These are phyloP conservation scores for Muntiacus muntjak DNA, from an alignment of 2,113 vertebrate genomes.

Conservation along the genomic window DNA sequence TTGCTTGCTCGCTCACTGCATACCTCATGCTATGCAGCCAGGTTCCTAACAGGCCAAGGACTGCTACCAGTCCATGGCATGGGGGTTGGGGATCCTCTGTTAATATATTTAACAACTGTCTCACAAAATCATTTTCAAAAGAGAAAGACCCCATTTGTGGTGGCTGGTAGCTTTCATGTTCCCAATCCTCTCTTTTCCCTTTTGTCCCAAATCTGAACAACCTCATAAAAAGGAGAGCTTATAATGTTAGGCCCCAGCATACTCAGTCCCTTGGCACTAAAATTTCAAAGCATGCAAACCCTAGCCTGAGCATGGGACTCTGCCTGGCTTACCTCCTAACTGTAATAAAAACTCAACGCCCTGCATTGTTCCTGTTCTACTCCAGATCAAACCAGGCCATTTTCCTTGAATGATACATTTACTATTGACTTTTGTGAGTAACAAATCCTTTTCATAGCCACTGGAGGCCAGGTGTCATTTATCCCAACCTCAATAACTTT, in stretches of 20 bases:
- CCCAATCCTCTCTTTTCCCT: background rate
- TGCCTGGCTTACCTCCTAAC: background rate
- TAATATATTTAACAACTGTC: background rate
- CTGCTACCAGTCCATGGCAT: background rate
- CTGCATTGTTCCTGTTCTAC: background rate
- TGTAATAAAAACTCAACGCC: background rate
- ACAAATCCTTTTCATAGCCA: background rate
- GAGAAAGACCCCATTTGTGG: background rate
- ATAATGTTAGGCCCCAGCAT: background rate
- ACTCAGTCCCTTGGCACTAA: background rate
- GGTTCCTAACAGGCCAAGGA: background rate
- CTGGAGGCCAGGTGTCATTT: background rate
- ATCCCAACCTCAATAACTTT: background rate
- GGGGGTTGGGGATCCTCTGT: background rate
- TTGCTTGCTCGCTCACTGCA: fast-evolving
- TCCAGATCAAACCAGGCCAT: background rate
- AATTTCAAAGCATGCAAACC: background rate
- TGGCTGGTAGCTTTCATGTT: background rate
- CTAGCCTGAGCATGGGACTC: background rate
- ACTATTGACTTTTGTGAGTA: background rate
- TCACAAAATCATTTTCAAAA: background rate
- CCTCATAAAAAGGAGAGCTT: background rate
- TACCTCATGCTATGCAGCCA: background rate
- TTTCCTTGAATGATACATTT: background rate
- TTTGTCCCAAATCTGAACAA: background rate